Percentiles rank a stretch among this genome's conserved stretches.
Evolutionary conservation across 2,113 vertebrate species (phyloP).

Genomic region (Lophochroa leadbeateri): DNA sequence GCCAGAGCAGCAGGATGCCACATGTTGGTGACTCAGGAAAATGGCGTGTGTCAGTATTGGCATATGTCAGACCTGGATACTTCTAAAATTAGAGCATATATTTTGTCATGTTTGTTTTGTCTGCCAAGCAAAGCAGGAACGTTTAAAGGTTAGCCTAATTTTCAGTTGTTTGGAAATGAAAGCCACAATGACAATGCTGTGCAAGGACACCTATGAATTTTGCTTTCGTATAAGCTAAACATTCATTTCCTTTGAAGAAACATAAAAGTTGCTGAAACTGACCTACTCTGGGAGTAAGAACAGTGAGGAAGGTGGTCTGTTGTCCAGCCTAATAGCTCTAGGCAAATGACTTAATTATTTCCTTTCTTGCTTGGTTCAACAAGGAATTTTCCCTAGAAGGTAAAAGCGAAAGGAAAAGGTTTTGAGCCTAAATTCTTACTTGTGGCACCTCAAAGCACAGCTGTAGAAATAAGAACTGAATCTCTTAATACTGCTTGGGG

Average conservation of each 20-base stretch:
- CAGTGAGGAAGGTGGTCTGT: neutral
- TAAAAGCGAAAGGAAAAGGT: neutral
- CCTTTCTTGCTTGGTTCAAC: neutral
- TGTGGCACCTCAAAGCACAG: accelerated
- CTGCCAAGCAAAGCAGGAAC: neutral
- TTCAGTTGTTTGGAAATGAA: conserved; percentile 6
- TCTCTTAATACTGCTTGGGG: neutral
- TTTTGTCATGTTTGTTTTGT: conserved; percentile 4
- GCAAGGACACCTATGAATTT: neutral
- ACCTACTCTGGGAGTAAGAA: neutral
- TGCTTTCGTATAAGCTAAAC: neutral
- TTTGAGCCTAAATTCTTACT: neutral
- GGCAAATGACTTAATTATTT: conserved; percentile 21
- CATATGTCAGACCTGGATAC: neutral
- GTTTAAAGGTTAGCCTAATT: conserved; percentile 31
- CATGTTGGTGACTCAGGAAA: conserved; percentile 15
- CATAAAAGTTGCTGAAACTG: neutral
- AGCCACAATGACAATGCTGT: neutral
- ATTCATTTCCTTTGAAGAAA: neutral
- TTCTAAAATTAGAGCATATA: neutral
- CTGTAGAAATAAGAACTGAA: neutral
- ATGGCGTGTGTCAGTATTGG: neutral
- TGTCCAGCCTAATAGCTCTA: neutral
- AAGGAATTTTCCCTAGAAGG: neutral
- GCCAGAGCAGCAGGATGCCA: conserved; percentile 9